phyloP scores from a whole-genome alignment of 2,113 vertebrate species.

The Eclectus roratus region DNA sequence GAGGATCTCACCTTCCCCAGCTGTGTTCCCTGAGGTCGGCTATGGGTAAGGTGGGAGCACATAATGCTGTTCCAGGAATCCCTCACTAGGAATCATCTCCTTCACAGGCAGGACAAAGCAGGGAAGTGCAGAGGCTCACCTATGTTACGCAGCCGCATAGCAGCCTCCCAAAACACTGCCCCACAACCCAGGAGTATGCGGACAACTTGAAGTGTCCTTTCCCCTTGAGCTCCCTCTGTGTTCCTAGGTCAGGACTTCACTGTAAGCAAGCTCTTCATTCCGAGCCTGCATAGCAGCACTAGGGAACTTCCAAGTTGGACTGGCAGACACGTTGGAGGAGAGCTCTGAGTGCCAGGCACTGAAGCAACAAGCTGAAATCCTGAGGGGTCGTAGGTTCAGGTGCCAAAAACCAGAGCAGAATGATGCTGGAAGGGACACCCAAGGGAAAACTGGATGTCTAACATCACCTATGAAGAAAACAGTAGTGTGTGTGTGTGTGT shows the following conservation, averaged over 20 bases:
- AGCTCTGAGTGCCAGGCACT: background rate
- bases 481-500: accelerated
- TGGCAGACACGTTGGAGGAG: background rate
- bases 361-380: background rate
- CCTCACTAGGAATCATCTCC: background rate
- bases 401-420: background rate
- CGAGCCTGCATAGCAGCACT: accelerated
- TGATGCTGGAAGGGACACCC: background rate
- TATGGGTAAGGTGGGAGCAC: background rate
- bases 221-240: too few species aligned
- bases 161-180: background rate
- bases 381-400: background rate
- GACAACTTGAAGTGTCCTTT: background rate
- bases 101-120: background rate
- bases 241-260: background rate
- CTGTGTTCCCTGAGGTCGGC: too few species aligned
- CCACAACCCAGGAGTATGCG: accelerated
- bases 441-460: background rate
- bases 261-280: background rate
- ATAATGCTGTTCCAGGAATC: background rate
- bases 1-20: background rate
- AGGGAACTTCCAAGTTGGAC: background rate
- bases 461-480: background rate
- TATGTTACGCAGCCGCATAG: background rate
- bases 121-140: background rate